Evolutionary conservation across 1,140 invertebrate genomes (phyloP), one percentile per base, ranked within the genome.

Genomic region (Aphaenogaster ashmeadi): DNA sequence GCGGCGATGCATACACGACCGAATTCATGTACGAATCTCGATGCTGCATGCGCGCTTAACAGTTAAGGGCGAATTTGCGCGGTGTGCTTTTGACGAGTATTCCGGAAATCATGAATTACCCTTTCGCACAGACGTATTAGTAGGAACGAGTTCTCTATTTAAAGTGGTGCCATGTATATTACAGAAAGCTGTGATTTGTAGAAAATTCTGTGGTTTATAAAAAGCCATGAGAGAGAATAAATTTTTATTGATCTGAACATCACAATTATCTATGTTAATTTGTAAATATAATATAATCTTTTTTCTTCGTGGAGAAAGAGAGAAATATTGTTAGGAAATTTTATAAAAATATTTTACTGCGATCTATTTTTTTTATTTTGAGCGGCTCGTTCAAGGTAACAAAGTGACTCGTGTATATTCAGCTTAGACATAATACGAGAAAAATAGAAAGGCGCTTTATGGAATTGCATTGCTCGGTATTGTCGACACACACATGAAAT

Each of bases 21-120:
- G 38, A 72, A 83, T 60, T 69, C 66, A 27, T 8, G 38, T 41
- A 13, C 41, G 27, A 58, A 50, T 74, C 54, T 74, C 41, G 41
- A 47, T 50, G 38, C 21, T 41, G 50, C 50, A 56, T 54, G 4
- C 78, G 33, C 79, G n/a, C 13, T 41, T 54, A 56, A 47, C 9
- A 33, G 66, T 38, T n/a, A 33, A 58, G 41, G 13, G 18, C 52
- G 66, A 83, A 69, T 83, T 72, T 72, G 13, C 50, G 27, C 9
- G 50, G 21, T 50, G n/a, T 71, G 38, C 52, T 83, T 36, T 60
- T 21, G n/a, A 83, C n/a, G 69, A 74, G 38, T 54, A 72, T 83
- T 33, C 41, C 11, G 41, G 21, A 72, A 41, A 58, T 58, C 67
- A 47, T 36, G 52, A 83, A 74, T 36, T 41, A 56, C 11, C 41